Base-by-base conservation (phyloP, 2,797 vertebrate species). In the Oreortyx pictus region DNA sequence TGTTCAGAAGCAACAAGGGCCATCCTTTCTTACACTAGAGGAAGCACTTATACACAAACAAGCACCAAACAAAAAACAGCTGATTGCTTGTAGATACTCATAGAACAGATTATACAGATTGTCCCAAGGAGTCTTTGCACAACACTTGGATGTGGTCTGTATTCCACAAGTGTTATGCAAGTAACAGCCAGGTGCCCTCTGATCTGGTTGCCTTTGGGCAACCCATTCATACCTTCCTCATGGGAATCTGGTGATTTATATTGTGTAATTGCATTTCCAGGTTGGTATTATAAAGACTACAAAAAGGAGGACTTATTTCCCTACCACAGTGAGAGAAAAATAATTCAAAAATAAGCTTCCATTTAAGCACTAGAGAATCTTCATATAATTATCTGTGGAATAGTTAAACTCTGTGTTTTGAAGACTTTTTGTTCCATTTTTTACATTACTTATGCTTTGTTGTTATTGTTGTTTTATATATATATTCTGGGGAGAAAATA, bases 201-300 rank as follows among this genome's bases (percentile, higher is more conserved):
- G 54, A 46, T 16, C 1, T 2, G 9, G 9, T 13, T 59, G 24
- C n/a, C 20, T 37, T 6, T 4, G 7, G 19, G 3, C 37, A 46
- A 6, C 19, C 43, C 10, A 37, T 14, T 77, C 7, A 37, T 5
- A 6, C 9, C 9, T 43, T 39, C 35, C 3, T 43, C 1, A 6
- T 1, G 8, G 3, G 5, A 49, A 43, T 64, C 20, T 35, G 5
- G 7, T 50, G 11, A 47, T 16, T 56, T 9, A 72, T 37, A 33
- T 11, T 31, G 17, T 54, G 52, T 18, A 31, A 31, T 5, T 64
- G 5, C 8, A 10, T 60, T 70, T 60, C 68, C 86, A 46, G 6
- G 25, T 61, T 64, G 44, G 3, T 5, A 19, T 47, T 9, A 23
- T 46, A 3, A 64, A 59, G 49, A 33, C 5, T 24, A 57, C 9